Evolutionary conservation across 2,797 vertebrate genomes (phyloP).

Genomic region (Sebastes reedi): DNA sequence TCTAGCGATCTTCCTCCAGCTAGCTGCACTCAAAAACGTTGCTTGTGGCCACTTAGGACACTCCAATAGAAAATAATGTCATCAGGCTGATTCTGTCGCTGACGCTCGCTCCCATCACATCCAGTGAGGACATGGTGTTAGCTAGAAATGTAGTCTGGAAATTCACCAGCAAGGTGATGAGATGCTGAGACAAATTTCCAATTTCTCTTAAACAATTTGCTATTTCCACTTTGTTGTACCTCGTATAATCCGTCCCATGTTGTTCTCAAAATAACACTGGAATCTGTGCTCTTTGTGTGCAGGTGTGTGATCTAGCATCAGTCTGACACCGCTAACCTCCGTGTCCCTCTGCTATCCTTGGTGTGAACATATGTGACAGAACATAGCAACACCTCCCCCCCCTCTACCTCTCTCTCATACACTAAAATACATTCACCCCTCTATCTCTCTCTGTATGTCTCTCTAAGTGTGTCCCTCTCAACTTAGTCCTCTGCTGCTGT

Average conservation of each 20-base stretch:
- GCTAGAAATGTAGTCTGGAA: too few species aligned
- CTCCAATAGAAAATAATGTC: too few species aligned
- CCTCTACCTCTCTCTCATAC: background rate
- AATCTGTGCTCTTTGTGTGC: background rate
- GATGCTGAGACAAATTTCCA: background rate
- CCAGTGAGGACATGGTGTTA: too few species aligned
- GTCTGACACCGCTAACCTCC: constrained; percentile 24
- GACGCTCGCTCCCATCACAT: too few species aligned
- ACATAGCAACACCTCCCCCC: constrained; percentile 22
- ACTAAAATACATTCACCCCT: background rate
- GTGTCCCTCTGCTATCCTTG: constrained; percentile 1
- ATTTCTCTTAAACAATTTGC: background rate
- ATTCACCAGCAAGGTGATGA: background rate
- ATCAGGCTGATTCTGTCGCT: too few species aligned
- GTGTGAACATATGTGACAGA: constrained; percentile 54
- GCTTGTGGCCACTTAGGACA: too few species aligned
- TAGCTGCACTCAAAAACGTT: too few species aligned
- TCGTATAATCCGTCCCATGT: background rate
- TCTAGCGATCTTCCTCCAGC: too few species aligned
- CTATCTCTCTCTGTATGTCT: background rate
- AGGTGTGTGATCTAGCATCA: background rate
- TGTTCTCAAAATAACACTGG: background rate
- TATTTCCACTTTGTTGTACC: background rate
- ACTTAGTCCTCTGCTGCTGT: constrained; percentile 25
- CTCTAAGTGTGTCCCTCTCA: background rate